phyloP scores from a whole-genome alignment of 2,888 invertebrate genomes.

The Pedicia rivosa region DNA sequence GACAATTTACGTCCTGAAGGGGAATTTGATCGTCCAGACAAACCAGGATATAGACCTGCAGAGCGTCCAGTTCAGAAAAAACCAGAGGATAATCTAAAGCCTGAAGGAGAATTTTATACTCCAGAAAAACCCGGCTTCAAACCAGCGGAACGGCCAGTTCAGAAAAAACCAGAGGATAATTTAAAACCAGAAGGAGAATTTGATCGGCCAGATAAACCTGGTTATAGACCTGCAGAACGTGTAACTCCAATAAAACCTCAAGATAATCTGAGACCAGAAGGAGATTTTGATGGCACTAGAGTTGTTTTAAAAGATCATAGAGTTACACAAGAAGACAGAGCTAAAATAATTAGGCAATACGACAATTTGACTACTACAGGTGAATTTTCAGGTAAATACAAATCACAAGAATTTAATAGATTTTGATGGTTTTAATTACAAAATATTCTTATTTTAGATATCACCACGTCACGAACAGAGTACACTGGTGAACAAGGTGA shows the following conservation, averaged over 20 bases:
- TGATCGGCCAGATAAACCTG: slow-evolving; percentile 26
- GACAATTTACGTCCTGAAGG: slow-evolving; percentile 31
- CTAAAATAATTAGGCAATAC: slow-evolving; percentile 38
- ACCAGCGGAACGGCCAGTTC: slow-evolving; percentile 35
- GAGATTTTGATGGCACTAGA: slow-evolving; percentile 33
- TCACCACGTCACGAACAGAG: slow-evolving; percentile 50
- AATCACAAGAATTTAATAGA: background rate
- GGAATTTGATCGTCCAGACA: slow-evolving; percentile 28
- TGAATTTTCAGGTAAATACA: slow-evolving; percentile 43
- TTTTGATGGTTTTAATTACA: background rate
- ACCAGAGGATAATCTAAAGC: slow-evolving; percentile 31
- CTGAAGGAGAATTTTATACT: slow-evolving; percentile 36
- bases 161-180: slow-evolving; percentile 43
- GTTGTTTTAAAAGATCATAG: slow-evolving; percentile 29
- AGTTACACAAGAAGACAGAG: slow-evolving; percentile 37
- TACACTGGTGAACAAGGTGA: slow-evolving; percentile 52
- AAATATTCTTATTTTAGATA: too few relatives aligned
- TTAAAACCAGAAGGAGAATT: slow-evolving; percentile 43
- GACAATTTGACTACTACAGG: slow-evolving; percentile 52
- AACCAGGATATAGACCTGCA: slow-evolving; percentile 31
- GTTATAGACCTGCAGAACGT: slow-evolving; percentile 36
- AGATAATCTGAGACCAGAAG: slow-evolving; percentile 38
- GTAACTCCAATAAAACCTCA: slow-evolving; percentile 32
- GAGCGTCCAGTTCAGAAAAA: slow-evolving; percentile 31
- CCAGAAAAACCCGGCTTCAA: slow-evolving; percentile 31